Evolutionary conservation across 2,888 invertebrate species (phyloP), one percentile per base, ranked within the genome.

Genomic region (Stictocephala bisonia): DNA sequence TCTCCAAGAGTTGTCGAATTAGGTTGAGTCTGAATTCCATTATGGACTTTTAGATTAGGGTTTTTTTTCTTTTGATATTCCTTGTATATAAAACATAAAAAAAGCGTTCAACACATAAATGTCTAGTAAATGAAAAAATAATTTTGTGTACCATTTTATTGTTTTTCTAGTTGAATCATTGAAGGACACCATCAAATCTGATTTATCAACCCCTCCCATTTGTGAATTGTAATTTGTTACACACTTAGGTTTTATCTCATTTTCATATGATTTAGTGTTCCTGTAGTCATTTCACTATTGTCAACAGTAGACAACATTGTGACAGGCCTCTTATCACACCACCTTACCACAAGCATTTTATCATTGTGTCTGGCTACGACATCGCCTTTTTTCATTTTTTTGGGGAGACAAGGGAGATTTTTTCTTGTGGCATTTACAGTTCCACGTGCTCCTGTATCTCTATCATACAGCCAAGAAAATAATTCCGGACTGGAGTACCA

Each of bases 111-210:
- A 44, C 11, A 40, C 44, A 40, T 44, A 41, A 18, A 66, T 40
- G 35, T 69, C 40, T 13, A 69, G 15, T n/a, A 69, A 15, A 27
- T 69, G 68, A 13, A 15, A 24, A 20, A 69, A 56, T 31, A 35
- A n/a, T 51, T 69, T 69, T 29, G 50, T 69, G 26, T 51, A 53
- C 69, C 69, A 69, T 26, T 69, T 69, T 20, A 27, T 31, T 3
- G 18, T 56, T 69, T 69, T 69, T 13, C 66, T 22, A 22, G 26
- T 24, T 20, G 31, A 3, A n/a, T 26, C 29, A 13, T 41, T 29
- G 22, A 31, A 26, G 44, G 29, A 15, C 41, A 66, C 22, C 6
- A 66, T 41, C 24, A 29, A 24, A 26, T 66, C 66, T 15, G 4
- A 7, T 3, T 31, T 40, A 20, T 66, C 66, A 22, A 66, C 66